A percentile compares a stretch with the other conserved stretches of the same genome.
phyloP scores from a whole-genome alignment of 2,888 invertebrate genomes.

The Lasioglossum calceatum region DNA sequence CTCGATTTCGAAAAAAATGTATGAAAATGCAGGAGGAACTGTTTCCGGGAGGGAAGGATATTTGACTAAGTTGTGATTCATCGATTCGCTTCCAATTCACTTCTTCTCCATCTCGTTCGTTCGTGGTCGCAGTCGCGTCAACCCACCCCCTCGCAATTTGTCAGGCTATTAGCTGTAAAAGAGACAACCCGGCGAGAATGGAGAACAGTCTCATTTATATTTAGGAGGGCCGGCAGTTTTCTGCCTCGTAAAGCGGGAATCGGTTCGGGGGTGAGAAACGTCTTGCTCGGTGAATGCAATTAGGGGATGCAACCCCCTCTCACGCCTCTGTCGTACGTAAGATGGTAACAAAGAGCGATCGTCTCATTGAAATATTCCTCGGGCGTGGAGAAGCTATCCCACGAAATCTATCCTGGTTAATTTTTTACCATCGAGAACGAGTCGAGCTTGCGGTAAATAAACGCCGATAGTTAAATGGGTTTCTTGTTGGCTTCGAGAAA shows the following conservation, averaged over 20 bases:
- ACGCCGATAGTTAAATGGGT: conserved; percentile 1
- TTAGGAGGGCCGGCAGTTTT: conserved; percentile 37
- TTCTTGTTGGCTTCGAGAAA: neutral
- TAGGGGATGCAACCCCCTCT: conserved; percentile 43
- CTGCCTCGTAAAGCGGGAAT: conserved; percentile 44
- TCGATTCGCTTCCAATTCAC: conserved; percentile 10
- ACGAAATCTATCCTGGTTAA: conserved; percentile 26
- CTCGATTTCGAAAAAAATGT: neutral
- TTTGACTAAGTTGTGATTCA: neutral
- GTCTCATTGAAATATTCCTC: conserved; percentile 69
- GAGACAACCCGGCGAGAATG: conserved; percentile 14
- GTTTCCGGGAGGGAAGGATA: neutral
- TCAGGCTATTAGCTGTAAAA: conserved; percentile 39
- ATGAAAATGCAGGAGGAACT: too few relatives aligned
- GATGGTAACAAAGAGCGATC: conserved; percentile 37
- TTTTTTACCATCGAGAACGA: conserved; percentile 7
- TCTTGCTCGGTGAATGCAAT: conserved; percentile 60
- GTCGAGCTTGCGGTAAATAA: conserved; percentile 17
- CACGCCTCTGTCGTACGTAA: neutral
- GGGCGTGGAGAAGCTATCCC: conserved; percentile 22
- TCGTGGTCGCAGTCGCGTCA: neutral
- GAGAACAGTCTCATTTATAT: conserved; percentile 46
- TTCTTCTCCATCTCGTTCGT: neutral
- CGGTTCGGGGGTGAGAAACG: conserved; percentile 37
- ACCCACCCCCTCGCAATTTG: conserved; percentile 3